Percentiles rank a stretch among this genome's conserved stretches.
phyloP scores from a whole-genome alignment of 2,888 invertebrate genomes.

The Thymelicus lineola region DNA sequence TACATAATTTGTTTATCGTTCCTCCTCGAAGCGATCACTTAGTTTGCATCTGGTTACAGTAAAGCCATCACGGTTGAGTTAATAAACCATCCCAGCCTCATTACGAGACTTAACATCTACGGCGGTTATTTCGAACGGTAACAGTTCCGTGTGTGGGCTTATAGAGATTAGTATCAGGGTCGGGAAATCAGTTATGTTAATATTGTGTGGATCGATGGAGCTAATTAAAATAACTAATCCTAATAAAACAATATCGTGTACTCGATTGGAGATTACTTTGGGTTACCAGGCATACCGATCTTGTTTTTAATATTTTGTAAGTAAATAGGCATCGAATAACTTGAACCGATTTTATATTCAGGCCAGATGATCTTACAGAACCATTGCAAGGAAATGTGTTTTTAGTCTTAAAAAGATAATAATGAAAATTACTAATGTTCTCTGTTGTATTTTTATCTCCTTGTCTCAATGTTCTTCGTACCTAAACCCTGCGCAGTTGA shows the following conservation, averaged over 20 bases:
- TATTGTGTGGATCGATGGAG: conserved; percentile 19
- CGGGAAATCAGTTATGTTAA: conserved; percentile 38
- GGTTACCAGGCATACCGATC: neutral
- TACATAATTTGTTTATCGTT: conserved; percentile 53
- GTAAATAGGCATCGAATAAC: no score
- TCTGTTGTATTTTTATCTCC: no score
- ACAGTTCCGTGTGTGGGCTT: conserved; percentile 51
- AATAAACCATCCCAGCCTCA: conserved; percentile 57
- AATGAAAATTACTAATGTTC: no score
- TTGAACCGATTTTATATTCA: no score
- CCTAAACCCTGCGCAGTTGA: no score
- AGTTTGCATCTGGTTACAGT: conserved; percentile 51
- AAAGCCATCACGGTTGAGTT: conserved; percentile 57
- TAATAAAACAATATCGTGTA: neutral
- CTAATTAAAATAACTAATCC: conserved; percentile 12
- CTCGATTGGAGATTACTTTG: conserved; percentile 9
- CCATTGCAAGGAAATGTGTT: no score
- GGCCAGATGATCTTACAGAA: no score
- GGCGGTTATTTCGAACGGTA: conserved; percentile 46
- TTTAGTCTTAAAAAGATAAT: no score
- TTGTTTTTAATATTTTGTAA: neutral
- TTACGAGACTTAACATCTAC: conserved; percentile 42
- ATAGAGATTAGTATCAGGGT: conserved; percentile 50
- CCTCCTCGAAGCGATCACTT: conserved; percentile 57
- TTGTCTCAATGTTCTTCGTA: no score